Evolutionary conservation across 1,140 invertebrate genomes (phyloP).

Genomic region (Oryzaephilus surinamensis): DNA sequence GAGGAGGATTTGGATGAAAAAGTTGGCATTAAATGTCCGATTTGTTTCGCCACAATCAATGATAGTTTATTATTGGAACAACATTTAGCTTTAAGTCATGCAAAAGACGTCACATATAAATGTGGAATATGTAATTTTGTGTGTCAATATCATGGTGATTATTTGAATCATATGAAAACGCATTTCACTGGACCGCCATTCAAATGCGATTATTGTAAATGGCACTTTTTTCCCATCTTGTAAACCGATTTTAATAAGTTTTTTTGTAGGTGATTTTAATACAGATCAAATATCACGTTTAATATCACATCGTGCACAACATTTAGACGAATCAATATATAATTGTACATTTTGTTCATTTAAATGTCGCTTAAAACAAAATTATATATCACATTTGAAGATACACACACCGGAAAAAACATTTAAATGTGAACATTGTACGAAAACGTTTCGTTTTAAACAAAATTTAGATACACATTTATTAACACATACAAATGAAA

Average conservation of each 20-base stretch:
- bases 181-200: constrained; percentile 55
- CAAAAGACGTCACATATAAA: constrained; percentile 47
- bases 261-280: constrained; percentile 24
- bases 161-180: constrained; percentile 52
- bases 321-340: constrained; percentile 33
- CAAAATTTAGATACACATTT: constrained; percentile 49
- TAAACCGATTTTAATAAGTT: constrained; percentile 5
- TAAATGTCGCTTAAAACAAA: constrained; percentile 42
- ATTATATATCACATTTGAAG: constrained; percentile 37
- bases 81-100: constrained; percentile 43
- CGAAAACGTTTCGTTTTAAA: constrained; percentile 32
- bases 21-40: constrained; percentile 39
- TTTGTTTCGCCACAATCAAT: constrained; percentile 42
- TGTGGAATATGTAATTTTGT: constrained; percentile 54
- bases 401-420: constrained; percentile 32
- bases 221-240: background rate
- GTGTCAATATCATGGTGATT: constrained; percentile 52
- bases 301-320: constrained; percentile 31
- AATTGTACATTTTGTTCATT: constrained; percentile 41
- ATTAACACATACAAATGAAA: constrained; percentile 44
- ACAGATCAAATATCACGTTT: constrained; percentile 32
- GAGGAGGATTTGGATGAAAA: constrained; percentile 29
- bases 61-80: constrained; percentile 39
- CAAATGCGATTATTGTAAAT: constrained; percentile 50
- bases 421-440: constrained; percentile 34